phyloP scores from a whole-genome alignment of 2,797 vertebrate species.

The Avahi laniger region DNA sequence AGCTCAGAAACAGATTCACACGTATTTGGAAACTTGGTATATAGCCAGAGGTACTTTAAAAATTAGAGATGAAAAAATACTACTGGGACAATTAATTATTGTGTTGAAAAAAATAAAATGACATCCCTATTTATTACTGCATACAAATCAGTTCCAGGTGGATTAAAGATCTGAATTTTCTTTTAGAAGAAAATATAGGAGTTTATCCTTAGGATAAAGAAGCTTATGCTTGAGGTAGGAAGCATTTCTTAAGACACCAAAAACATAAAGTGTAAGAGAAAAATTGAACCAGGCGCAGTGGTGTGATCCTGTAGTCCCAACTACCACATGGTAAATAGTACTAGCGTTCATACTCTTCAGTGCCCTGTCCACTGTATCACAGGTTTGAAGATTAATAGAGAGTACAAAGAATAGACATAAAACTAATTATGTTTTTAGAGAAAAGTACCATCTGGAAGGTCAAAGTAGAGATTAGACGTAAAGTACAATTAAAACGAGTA shows the following conservation, averaged over 20 bases:
- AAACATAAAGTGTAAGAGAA: background rate
- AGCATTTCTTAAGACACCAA: background rate
- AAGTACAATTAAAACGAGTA: background rate
- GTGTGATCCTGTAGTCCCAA: background rate
- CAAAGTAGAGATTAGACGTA: background rate
- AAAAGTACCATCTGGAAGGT: background rate
- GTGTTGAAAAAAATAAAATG: background rate
- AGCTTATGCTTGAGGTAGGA: background rate
- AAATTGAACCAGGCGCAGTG: background rate
- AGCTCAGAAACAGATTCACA: background rate
- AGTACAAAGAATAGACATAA: background rate
- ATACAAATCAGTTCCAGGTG: background rate
- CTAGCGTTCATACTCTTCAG: background rate
- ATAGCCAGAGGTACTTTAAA: slow-evolving; percentile 18
- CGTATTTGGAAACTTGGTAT: slow-evolving; percentile 15
- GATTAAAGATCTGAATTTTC: slow-evolving; percentile 8
- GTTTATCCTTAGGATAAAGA: background rate
- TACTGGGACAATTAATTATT: background rate
- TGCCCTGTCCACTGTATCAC: background rate
- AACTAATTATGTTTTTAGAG: background rate
- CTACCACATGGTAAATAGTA: background rate
- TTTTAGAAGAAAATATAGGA: background rate
- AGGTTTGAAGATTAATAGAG: background rate
- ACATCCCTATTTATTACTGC: background rate
- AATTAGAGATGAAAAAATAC: background rate